Evolutionary conservation across 2,113 vertebrate genomes (phyloP).

Genomic region (Mobula hypostoma): DNA sequence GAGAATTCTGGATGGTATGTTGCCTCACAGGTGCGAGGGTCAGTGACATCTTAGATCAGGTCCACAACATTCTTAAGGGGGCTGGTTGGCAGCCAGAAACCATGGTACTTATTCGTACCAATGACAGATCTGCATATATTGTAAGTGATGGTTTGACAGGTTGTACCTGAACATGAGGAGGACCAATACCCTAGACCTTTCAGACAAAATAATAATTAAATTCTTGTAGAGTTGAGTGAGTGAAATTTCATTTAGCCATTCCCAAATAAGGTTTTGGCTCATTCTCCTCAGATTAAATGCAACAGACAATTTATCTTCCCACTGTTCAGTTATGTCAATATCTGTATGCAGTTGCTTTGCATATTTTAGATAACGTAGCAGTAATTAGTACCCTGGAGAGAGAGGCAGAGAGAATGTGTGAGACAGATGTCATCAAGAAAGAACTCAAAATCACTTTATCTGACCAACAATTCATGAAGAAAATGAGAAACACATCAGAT

Average conservation of each 20-base stretch:
- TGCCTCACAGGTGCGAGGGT: too few relatives aligned
- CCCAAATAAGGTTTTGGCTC: not conserved
- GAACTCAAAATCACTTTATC: not conserved
- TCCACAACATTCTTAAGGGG: too few relatives aligned
- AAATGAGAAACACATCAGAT: not conserved
- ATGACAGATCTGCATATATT: too few relatives aligned
- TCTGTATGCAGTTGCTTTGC: not conserved
- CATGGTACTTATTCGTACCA: too few relatives aligned
- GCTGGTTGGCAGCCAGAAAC: too few relatives aligned
- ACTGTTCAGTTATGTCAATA: not conserved
- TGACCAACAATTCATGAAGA: not conserved
- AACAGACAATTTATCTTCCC: not conserved
- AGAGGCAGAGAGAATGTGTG: not conserved
- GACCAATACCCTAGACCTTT: not conserved
- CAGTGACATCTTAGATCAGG: too few relatives aligned
- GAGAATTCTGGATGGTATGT: too few relatives aligned
- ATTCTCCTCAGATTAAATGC: not conserved
- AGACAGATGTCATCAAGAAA: not conserved
- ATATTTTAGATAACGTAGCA: not conserved
- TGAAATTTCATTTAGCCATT: not conserved
- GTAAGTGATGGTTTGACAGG: too few relatives aligned
- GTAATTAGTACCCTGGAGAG: not conserved
- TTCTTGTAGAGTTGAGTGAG: not conserved
- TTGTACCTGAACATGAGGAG: too few relatives aligned
- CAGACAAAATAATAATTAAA: not conserved